Conservation (phyloP, 1,140 invertebrate species). For the Zaprionus tsacasi region DNA sequence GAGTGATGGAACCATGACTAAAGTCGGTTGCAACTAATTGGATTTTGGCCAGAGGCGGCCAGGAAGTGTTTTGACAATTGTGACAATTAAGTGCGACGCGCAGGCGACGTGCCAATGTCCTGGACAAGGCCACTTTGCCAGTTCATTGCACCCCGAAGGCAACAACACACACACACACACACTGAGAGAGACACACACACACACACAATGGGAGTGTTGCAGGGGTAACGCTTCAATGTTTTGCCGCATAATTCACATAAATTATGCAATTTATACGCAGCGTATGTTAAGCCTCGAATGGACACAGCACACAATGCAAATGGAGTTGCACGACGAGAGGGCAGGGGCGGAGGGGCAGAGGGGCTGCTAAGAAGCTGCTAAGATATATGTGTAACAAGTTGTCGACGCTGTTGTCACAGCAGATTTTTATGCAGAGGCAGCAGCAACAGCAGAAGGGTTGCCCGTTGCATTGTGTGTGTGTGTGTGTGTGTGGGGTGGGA, state of each 20-base stretch:
- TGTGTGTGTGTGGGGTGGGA: no score
- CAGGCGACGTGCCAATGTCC: constrained; percentile 68
- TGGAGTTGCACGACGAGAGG: constrained; percentile 27
- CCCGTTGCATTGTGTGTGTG: constrained; percentile 31
- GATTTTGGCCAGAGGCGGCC: constrained; percentile 60
- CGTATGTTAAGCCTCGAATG: constrained; percentile 73
- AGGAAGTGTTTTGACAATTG: constrained; percentile 79
- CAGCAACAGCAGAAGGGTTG: constrained; percentile 32
- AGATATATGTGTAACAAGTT: constrained; percentile 68
- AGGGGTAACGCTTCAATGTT: constrained; percentile 41
- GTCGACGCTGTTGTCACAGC: constrained; percentile 45
- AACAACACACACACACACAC: constrained; percentile 20
- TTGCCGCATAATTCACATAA: constrained; percentile 81
- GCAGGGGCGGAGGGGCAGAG: neutral
- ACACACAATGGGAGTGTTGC: neutral
- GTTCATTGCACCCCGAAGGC: constrained; percentile 77
- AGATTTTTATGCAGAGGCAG: constrained; percentile 52
- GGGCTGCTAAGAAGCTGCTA: constrained; percentile 43
- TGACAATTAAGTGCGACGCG: constrained; percentile 66
- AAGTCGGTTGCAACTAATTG: constrained; percentile 69
- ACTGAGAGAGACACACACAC: constrained; percentile 1
- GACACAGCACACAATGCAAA: constrained; percentile 70
- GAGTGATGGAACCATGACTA: constrained; percentile 74
- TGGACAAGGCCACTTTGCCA: constrained; percentile 75
- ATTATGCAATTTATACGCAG: constrained; percentile 80